Evolutionary conservation across 1,140 invertebrate species (phyloP).

Genomic region (Gonatopus flavifemur): DNA sequence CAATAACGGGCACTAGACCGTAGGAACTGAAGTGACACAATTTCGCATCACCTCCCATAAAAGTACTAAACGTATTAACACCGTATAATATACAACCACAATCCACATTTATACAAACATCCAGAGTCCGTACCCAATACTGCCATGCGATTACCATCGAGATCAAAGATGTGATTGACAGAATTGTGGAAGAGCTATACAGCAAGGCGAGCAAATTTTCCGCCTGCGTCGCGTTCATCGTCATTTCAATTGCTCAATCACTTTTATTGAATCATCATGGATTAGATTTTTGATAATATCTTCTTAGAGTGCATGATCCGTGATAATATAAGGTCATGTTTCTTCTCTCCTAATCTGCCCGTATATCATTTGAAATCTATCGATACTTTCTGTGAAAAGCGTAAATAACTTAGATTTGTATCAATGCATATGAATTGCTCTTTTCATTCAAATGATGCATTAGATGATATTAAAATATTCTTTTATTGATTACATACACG

Average conservation of each 20-base stretch:
- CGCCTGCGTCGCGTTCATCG: slow-evolving; percentile 44
- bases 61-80: slow-evolving; percentile 61
- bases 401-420: too few species aligned
- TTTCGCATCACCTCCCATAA: slow-evolving; percentile 67
- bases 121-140: slow-evolving; percentile 67
- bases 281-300: background rate
- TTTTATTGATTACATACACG: too few species aligned
- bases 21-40: slow-evolving; percentile 66
- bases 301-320: background rate
- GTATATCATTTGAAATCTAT: too few species aligned
- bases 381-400: too few species aligned
- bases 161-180: slow-evolving; percentile 59
- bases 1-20: slow-evolving; percentile 60
- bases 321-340: background rate
- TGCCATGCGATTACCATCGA: slow-evolving; percentile 65
- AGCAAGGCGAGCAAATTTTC: slow-evolving; percentile 60
- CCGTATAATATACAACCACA: slow-evolving; percentile 71
- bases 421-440: too few species aligned
- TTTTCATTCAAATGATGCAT: too few species aligned
- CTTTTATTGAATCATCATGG: slow-evolving; percentile 6
- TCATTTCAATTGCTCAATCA: slow-evolving; percentile 2
- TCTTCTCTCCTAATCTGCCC: too few species aligned
- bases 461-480: too few species aligned
- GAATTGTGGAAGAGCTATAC: slow-evolving; percentile 57
- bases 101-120: slow-evolving; percentile 64